Evolutionary conservation across 2,888 invertebrate species (phyloP).

Genomic region (Phania funesta): DNA sequence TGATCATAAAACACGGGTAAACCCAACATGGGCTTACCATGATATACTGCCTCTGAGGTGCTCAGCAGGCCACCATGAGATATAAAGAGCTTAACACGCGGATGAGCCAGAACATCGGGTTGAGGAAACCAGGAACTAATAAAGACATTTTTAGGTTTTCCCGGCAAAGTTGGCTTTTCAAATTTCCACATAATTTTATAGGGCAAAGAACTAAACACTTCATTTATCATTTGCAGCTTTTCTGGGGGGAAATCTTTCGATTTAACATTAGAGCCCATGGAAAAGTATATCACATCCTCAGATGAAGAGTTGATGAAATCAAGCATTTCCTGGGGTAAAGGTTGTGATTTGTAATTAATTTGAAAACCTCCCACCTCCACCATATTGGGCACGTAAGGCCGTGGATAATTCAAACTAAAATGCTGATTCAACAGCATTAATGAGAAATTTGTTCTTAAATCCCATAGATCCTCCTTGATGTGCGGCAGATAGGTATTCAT

Average conservation of each 20-base stretch:
- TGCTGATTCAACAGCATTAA: slow-evolving; percentile 77
- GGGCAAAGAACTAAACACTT: slow-evolving; percentile 59
- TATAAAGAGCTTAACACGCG: slow-evolving; percentile 78
- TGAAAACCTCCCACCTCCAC: slow-evolving; percentile 78
- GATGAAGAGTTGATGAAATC: slow-evolving; percentile 78
- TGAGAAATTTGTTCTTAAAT: slow-evolving; percentile 72
- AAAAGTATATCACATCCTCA: slow-evolving; percentile 80
- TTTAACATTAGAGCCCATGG: slow-evolving; percentile 79
- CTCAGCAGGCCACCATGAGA: slow-evolving; percentile 80
- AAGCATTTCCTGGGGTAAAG: slow-evolving; percentile 75
- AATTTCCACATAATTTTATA: slow-evolving; percentile 80
- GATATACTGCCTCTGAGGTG: slow-evolving; percentile 78
- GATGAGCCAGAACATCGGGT: slow-evolving; percentile 77
- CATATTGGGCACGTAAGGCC: slow-evolving; percentile 78
- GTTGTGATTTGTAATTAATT: slow-evolving; percentile 71
- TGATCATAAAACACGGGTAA: slow-evolving; percentile 81
- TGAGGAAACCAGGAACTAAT: slow-evolving; percentile 78
- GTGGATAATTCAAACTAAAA: slow-evolving; percentile 74
- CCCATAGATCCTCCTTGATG: slow-evolving; percentile 69
- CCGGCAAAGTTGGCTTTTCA: slow-evolving; percentile 75
- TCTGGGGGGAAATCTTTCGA: slow-evolving; percentile 72
- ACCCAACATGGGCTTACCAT: slow-evolving; percentile 79
- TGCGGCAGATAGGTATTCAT: slow-evolving; percentile 68
- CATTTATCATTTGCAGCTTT: slow-evolving; percentile 65
- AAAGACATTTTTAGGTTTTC: slow-evolving; percentile 71